A percentile compares a stretch with the other conserved stretches of the same genome.
These are phyloP conservation scores for Callorhinus ursinus DNA, from an alignment of 2,113 vertebrate genomes.

Conservation along the genomic window DNA sequence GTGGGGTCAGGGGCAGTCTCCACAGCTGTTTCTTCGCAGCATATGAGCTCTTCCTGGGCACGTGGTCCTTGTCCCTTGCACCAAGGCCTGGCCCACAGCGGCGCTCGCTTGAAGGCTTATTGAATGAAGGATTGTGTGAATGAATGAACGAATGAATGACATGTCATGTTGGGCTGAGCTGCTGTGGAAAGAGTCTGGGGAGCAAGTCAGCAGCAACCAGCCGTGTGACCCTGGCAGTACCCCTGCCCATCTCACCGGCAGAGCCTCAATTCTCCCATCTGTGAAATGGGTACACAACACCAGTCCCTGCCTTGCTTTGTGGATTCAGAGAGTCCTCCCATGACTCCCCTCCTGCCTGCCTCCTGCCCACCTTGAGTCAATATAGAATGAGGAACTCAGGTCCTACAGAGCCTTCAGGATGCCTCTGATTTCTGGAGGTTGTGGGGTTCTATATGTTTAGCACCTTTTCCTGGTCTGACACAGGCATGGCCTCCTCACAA, in stretches of 20 bases:
- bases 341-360: background rate
- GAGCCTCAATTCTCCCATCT: background rate
- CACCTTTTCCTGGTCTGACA: background rate
- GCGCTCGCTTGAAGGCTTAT: background rate
- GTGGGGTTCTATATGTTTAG: background rate
- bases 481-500: background rate
- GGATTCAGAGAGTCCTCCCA: background rate
- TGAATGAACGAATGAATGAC: background rate
- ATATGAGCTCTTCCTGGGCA: background rate
- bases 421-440: background rate
- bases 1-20: background rate
- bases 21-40: background rate
- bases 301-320: background rate
- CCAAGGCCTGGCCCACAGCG: background rate
- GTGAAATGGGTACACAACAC: background rate
- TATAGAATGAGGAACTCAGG: background rate
- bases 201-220: background rate
- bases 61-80: background rate
- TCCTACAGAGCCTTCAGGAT: background rate
- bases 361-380: background rate
- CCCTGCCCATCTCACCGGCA: background rate
- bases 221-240: background rate
- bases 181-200: background rate
- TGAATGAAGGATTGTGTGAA: background rate
- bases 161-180: background rate